Evolutionary conservation across 2,797 vertebrate genomes (phyloP).

Genomic region (Sparus aurata): DNA sequence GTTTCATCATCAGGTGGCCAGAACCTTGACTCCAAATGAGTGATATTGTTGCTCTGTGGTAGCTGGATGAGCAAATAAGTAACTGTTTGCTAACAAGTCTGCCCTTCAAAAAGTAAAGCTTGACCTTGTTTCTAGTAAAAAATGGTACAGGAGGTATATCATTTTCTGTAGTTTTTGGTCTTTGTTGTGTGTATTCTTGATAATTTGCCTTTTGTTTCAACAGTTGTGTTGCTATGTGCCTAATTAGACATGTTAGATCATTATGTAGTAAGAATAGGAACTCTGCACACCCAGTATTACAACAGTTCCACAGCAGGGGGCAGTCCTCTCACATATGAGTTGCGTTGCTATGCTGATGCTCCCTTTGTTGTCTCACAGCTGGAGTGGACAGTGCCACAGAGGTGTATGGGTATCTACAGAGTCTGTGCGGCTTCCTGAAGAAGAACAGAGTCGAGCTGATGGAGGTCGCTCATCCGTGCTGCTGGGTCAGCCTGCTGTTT

Average conservation of each 20-base stretch:
- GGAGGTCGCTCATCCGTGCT: conserved; percentile 83
- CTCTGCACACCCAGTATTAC: neutral
- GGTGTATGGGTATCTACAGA: conserved; percentile 50
- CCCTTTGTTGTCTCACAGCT: conserved; percentile 28
- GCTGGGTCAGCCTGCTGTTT: conserved; percentile 90
- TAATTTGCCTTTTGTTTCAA: neutral
- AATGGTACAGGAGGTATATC: too few species aligned
- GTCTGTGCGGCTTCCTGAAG: conserved; percentile 85
- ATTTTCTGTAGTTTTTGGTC: neutral
- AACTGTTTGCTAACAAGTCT: neutral
- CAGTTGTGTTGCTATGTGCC: neutral
- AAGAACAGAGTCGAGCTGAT: conserved; percentile 58
- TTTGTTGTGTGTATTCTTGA: neutral
- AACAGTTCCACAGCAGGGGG: conserved; percentile 50
- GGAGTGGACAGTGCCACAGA: conserved; percentile 38
- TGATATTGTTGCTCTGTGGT: too few species aligned
- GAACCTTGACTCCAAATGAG: too few species aligned
- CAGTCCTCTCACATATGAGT: neutral
- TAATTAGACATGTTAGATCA: neutral
- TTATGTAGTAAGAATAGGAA: neutral
- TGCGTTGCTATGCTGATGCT: neutral
- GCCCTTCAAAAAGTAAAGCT: neutral
- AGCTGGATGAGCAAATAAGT: neutral
- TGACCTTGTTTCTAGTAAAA: neutral
- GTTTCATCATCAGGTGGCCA: neutral